Conservation (phyloP, 92 coral and sea anemone genomes). For the Porites lobata region DNA sequence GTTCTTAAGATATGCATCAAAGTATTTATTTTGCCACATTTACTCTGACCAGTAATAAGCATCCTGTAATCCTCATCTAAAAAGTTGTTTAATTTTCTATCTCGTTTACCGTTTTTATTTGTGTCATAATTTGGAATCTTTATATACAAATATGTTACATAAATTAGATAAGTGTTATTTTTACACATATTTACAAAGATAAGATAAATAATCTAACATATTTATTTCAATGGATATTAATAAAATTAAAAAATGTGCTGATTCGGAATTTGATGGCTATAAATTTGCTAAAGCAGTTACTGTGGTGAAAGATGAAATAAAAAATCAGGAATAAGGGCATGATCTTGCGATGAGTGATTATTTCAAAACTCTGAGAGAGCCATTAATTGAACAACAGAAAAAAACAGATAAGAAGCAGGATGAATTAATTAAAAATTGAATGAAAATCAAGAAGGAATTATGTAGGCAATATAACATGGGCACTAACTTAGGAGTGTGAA, state of each 20-base stretch:
- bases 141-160: background rate
- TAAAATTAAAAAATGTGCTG: background rate
- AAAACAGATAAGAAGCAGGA: too few species aligned
- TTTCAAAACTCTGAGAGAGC: background rate
- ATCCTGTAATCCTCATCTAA: too few species aligned
- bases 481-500: too few species aligned
- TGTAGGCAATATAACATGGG: too few species aligned
- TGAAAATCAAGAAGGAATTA: too few species aligned
- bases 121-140: too few species aligned
- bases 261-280: background rate
- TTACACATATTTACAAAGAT: too few species aligned
- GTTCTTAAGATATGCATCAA: background rate
- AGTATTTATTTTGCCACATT: constrained; percentile 22
- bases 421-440: too few species aligned
- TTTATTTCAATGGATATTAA: too few species aligned
- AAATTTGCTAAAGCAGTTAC: constrained; percentile 2
- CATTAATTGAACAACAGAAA: background rate
- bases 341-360: background rate
- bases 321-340: background rate
- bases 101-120: background rate
- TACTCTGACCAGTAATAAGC: background rate
- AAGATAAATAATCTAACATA: too few species aligned
- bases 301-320: background rate
- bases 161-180: too few species aligned
- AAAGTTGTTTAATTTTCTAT: background rate